Percentiles rank a stretch among this genome's conserved stretches.
phyloP scores from a whole-genome alignment of 2,113 vertebrate species.

The Cyanistes caeruleus region DNA sequence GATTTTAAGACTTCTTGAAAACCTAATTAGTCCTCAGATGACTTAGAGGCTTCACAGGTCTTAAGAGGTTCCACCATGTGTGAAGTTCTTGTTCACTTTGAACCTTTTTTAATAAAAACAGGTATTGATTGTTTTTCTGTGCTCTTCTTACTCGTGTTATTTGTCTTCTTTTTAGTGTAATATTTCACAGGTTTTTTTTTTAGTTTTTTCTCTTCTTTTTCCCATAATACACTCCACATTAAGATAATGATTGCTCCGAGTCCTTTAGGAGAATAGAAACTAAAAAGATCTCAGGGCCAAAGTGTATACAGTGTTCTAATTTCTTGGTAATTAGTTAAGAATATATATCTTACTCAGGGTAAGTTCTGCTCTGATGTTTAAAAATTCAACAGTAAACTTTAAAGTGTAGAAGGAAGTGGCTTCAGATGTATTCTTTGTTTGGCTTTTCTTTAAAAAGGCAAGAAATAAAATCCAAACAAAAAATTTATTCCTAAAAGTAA shows the following conservation, averaged over 20 bases:
- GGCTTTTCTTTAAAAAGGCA: neutral
- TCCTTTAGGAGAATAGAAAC: neutral
- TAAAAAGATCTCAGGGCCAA: neutral
- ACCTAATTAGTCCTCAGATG: neutral
- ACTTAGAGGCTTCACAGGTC: neutral
- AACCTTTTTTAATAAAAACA: neutral
- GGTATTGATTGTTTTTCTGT: neutral
- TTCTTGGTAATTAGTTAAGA: neutral
- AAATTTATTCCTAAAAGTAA: neutral
- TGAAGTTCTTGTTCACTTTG: neutral
- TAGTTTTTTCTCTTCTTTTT: neutral
- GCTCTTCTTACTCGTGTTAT: neutral
- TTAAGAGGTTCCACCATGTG: neutral
- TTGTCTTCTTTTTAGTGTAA: neutral
- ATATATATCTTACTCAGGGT: neutral
- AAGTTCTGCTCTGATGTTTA: neutral
- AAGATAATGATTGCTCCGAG: neutral
- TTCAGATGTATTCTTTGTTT: neutral
- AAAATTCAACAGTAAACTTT: neutral
- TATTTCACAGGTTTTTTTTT: neutral
- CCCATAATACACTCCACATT: neutral
- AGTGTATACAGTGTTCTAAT: fast-evolving
- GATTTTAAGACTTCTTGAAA: neutral
- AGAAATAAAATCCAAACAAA: neutral
- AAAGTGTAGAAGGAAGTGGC: neutral